Evolutionary conservation across 1,140 invertebrate genomes (phyloP), one percentile per base, ranked within the genome.

Genomic region (Aphelenchoides fujianensis): DNA sequence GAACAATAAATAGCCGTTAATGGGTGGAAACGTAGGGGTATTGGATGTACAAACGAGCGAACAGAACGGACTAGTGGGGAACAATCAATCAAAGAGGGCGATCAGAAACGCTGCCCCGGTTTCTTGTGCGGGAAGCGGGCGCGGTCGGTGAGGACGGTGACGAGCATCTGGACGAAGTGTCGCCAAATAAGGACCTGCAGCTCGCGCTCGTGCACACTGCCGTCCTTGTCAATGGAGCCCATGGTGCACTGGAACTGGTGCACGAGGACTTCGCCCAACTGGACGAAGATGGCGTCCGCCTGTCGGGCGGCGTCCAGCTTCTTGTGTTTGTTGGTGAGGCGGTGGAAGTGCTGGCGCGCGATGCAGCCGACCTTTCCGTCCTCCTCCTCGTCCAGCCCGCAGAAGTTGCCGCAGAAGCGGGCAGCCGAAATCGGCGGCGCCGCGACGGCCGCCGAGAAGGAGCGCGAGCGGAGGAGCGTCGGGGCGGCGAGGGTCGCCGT

Each of bases 171-270:
- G 7, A 82, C 72, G 68, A 80, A 80, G 36, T 82, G 82, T 34
- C 71, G 69, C 79, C 79, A 80, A 34, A 80, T 74, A 23, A 80
- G 63, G 23, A 80, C 27, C 66, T 81, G 70, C 41, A 81, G 59
- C 28, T 84, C 82, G 30, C 79, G 64, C 48, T 84, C 81, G 37
- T 81, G 82, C 12, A 84, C 72, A 66, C 80, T 78, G 34, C 63
- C 69, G 34, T 77, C 76, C 12, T 77, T 61, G 28, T 61, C 57
- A 30, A 61, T 71, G n/a, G n/a, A n/a, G 30, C 59, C 68, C 31
- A 81, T 70, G n/a, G 73, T 63, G 27, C 75, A 77, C 57, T 82
- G 72, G 54, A 83, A 81, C 32, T 81, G 80, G 41, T 76, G 55
- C 32, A 71, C 61, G 3, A 81, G 76, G 37, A 80, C 63, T 70